Evolutionary conservation across 1,140 invertebrate species (phyloP).

Genomic region (Pseudomyrmex gracilis): DNA sequence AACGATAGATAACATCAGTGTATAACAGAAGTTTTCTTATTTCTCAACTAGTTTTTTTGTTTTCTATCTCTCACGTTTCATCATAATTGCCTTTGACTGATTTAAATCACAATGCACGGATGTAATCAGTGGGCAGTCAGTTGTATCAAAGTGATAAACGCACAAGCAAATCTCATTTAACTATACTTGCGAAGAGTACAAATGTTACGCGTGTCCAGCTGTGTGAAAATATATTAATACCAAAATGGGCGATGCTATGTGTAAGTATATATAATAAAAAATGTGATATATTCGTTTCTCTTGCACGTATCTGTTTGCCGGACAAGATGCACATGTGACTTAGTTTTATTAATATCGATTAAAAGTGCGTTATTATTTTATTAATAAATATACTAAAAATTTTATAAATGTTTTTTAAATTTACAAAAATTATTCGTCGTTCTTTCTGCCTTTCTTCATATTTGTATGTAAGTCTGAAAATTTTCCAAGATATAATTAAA

Average conservation of each 20-base stretch:
- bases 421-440: no score
- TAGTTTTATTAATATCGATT: no score
- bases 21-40: slow-evolving; percentile 24
- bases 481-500: neutral
- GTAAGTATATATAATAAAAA: slow-evolving; percentile 57
- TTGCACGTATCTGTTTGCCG: neutral
- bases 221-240: slow-evolving; percentile 2
- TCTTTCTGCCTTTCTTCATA: no score
- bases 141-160: slow-evolving; percentile 40
- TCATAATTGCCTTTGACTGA: slow-evolving; percentile 43
- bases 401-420: no score
- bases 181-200: neutral
- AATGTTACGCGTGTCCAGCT: neutral
- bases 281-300: neutral
- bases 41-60: slow-evolving; percentile 10
- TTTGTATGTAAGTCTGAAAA: no score
- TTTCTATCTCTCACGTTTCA: slow-evolving; percentile 25
- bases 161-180: slow-evolving; percentile 22
- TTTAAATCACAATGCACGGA: slow-evolving; percentile 63
- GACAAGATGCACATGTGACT: neutral
- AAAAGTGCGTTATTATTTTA: no score
- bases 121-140: slow-evolving; percentile 52
- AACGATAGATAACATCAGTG: neutral
- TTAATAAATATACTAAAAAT: no score
- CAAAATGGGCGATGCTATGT: slow-evolving; percentile 66